Evolutionary conservation across 2,113 vertebrate species (phyloP).

Genomic region (Zootoca vivipara): DNA sequence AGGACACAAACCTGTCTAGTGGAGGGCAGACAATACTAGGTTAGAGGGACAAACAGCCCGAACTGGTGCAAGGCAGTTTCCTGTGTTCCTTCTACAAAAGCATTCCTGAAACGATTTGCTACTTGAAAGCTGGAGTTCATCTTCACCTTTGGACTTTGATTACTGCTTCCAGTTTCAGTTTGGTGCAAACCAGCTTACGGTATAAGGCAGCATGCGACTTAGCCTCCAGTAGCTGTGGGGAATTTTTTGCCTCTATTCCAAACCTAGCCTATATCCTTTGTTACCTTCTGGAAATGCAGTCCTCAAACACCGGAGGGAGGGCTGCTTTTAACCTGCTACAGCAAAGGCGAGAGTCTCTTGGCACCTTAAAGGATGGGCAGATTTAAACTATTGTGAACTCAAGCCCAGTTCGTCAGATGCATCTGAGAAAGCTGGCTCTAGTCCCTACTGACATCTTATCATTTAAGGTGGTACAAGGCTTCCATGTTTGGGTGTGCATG

Average conservation of each 20-base stretch:
- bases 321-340: not conserved
- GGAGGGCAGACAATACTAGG: not conserved
- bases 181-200: not conserved
- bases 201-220: not conserved
- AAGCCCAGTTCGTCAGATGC: not conserved
- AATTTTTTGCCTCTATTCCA: not conserved
- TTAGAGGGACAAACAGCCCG: not conserved
- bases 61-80: not conserved
- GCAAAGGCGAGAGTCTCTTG: not conserved
- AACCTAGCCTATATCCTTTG: not conserved
- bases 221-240: not conserved
- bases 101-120: not conserved
- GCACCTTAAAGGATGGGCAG: not conserved
- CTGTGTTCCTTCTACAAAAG: not conserved
- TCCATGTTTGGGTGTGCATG: not conserved
- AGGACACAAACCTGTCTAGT: not conserved
- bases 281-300: not conserved
- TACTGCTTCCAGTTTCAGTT: constrained; percentile 3
- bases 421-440: not conserved
- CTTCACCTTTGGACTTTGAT: constrained; percentile 2
- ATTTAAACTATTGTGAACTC: not conserved
- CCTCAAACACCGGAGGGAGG: not conserved
- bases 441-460: not conserved
- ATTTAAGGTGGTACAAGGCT: not conserved
- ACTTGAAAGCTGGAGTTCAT: not conserved